A percentile compares a stretch with the other conserved stretches of the same genome.
Conservation (phyloP, 2,888 invertebrate genomes). For the Temnothorax ravouxi region DNA sequence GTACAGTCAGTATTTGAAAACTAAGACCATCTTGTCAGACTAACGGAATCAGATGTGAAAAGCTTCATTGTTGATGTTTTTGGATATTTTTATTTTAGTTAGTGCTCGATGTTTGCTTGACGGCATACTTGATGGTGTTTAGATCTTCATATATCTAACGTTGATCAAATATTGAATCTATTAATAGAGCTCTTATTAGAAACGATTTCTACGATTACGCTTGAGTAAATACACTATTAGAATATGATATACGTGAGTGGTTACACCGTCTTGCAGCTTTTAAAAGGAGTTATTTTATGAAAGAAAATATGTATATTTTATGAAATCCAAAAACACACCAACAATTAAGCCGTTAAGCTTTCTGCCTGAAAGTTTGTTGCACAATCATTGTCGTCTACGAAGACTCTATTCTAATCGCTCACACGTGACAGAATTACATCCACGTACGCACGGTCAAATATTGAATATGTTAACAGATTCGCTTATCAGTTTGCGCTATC, state of each 20-base stretch:
- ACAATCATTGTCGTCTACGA: neutral
- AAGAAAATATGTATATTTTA: slow-evolving; percentile 6
- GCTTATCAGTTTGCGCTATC: slow-evolving; percentile 13
- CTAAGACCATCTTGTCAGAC: no score
- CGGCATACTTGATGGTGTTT: neutral
- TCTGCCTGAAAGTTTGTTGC: neutral
- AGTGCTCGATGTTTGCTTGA: neutral
- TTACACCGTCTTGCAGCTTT: neutral
- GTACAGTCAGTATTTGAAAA: no score
- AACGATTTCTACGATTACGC: slow-evolving; percentile 29
- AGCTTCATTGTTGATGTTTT: no score
- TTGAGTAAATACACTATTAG: slow-evolving; percentile 25
- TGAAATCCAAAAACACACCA: neutral
- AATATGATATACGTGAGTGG: neutral
- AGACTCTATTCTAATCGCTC: neutral
- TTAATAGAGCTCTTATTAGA: neutral
- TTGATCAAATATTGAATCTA: slow-evolving; percentile 36
- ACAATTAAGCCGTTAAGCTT: slow-evolving; percentile 19
- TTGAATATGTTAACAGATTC: slow-evolving; percentile 40
- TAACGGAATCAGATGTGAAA: no score
- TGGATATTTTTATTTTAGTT: neutral
- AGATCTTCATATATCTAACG: neutral
- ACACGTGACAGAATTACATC: neutral
- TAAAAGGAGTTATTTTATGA: neutral
- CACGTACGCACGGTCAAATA: slow-evolving; percentile 1